These are phyloP conservation scores for Polypterus senegalus DNA, from an alignment of 2,113 vertebrate species.

Conservation along the genomic window DNA sequence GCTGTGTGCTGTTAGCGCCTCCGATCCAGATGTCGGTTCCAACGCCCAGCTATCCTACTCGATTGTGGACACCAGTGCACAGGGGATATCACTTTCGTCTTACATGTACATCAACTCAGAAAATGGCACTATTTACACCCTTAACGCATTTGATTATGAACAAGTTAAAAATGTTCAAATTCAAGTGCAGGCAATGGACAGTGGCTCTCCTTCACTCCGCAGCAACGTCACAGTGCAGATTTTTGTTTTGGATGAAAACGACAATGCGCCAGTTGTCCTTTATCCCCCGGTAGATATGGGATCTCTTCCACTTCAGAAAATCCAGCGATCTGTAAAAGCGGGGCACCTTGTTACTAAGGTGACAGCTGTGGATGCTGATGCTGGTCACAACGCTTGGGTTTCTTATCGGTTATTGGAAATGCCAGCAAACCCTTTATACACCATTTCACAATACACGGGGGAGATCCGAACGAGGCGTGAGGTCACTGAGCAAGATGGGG, in stretches of 20 bases:
- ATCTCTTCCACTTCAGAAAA: conserved; percentile 43
- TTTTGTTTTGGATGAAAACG: conserved; percentile 49
- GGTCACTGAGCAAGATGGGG: conserved; percentile 46
- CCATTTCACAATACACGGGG: conserved; percentile 46
- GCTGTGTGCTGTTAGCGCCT: conserved; percentile 55
- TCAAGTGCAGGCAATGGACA: conserved; percentile 56
- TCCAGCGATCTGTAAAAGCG: conserved; percentile 47
- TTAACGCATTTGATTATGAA: conserved; percentile 62
- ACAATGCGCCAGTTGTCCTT: conserved; percentile 52
- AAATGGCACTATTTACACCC: conserved; percentile 57
- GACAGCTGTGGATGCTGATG: conserved; percentile 61
- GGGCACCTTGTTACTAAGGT: conserved; percentile 61
- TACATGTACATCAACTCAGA: conserved; percentile 61
- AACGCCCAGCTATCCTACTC: conserved; percentile 64
- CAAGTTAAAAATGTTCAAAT: conserved; percentile 60
- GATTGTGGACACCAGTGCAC: conserved; percentile 46
- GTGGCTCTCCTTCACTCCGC: conserved; percentile 44
- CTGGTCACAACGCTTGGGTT: conserved; percentile 64
- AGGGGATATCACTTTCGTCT: conserved; percentile 52
- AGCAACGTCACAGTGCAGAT: conserved; percentile 46
- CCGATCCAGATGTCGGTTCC: conserved; percentile 42
- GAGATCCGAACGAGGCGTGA: conserved; percentile 54
- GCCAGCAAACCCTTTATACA: conserved; percentile 48
- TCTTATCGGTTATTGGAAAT: conserved; percentile 53
- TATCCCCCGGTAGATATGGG: conserved; percentile 43